These are phyloP conservation scores for Chaenodraco wilsoni DNA, from an alignment of 2,797 vertebrate species.

Conservation along the genomic window DNA sequence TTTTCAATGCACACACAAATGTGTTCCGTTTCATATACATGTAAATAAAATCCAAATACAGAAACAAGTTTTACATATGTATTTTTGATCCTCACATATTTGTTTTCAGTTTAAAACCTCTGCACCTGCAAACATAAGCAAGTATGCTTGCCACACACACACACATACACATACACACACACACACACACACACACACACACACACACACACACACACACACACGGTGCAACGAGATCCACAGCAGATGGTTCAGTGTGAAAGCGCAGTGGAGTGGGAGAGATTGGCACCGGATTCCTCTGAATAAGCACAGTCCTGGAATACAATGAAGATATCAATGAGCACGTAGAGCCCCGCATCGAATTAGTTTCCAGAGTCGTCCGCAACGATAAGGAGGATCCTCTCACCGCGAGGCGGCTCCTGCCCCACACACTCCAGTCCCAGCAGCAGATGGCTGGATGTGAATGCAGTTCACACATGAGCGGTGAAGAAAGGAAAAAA, in stretches of 20 bases:
- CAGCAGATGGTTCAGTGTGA: constrained; percentile 56
- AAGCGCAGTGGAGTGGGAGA: constrained; percentile 50
- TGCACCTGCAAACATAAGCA: no score
- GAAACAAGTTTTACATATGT: no score
- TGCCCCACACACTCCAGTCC: constrained; percentile 21
- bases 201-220: neutral
- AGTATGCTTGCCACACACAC: neutral
- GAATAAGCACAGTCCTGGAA: constrained; percentile 28
- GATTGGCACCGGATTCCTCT: constrained; percentile 31
- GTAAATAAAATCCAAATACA: no score
- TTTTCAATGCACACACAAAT: no score
- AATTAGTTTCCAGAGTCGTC: constrained; percentile 55
- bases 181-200: no score
- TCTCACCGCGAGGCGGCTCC: constrained; percentile 24
- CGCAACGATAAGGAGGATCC: constrained; percentile 45
- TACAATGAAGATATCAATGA: constrained; percentile 58
- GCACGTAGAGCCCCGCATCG: constrained; percentile 42
- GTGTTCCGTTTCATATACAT: no score
- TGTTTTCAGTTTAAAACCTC: no score
- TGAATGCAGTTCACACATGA: constrained; percentile 62
- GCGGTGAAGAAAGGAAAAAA: constrained; percentile 41
- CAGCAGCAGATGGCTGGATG: constrained; percentile 67
- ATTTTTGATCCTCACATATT: no score
- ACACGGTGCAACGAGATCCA: neutral
- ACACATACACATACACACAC: neutral